These are phyloP conservation scores for Chloropsis hardwickii DNA, from an alignment of 2,113 vertebrate species.

Conservation along the genomic window DNA sequence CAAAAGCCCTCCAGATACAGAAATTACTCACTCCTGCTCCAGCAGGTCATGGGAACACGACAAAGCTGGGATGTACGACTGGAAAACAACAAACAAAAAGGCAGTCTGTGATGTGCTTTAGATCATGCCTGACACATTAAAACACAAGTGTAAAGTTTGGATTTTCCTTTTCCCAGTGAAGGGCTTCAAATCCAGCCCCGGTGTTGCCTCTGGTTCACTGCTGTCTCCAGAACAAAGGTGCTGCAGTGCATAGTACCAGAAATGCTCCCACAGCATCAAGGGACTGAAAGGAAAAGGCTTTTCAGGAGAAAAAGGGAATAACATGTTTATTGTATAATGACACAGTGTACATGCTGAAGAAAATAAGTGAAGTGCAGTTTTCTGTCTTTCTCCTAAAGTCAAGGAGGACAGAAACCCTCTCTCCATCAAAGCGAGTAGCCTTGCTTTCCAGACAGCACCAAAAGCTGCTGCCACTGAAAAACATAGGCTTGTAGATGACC, in stretches of 20 bases:
- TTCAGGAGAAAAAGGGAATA: not conserved
- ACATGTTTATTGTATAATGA: not conserved
- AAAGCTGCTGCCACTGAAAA: not conserved
- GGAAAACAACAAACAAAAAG: not conserved
- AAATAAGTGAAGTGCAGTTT: not conserved
- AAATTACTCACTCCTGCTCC: not conserved
- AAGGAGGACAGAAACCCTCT: not conserved
- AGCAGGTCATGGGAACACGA: not conserved
- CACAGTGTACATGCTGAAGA: not conserved
- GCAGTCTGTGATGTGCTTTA: not conserved
- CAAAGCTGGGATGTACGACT: rapidly evolving
- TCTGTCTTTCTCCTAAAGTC: not conserved
- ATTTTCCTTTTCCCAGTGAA: not conserved
- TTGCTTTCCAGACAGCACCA: conserved; percentile 17
- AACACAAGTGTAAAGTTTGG: not conserved
- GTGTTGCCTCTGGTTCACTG: not conserved
- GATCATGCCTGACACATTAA: not conserved
- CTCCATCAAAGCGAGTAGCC: not conserved
- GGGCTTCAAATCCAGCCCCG: not conserved
- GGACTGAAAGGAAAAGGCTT: not conserved
- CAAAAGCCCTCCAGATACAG: not conserved
- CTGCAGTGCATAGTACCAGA: not conserved
- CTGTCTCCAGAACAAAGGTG: not conserved
- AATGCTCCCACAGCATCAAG: not conserved
- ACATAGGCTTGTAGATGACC: not conserved